These are phyloP conservation scores for Agrilus cyanescens DNA, from an alignment of 2,888 invertebrate species.

Conservation along the genomic window DNA sequence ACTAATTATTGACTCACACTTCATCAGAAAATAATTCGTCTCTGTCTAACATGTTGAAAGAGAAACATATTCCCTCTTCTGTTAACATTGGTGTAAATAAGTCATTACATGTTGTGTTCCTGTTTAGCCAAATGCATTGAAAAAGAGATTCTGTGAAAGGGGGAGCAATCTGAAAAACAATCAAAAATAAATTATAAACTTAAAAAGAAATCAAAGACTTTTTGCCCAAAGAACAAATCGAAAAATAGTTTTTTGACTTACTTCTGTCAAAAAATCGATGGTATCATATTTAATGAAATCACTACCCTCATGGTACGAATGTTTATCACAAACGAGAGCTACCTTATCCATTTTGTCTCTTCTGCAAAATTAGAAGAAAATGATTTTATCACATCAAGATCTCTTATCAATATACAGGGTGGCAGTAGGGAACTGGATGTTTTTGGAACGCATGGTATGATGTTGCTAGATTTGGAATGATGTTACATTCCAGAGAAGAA, in stretches of 20 bases:
- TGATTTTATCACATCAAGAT: no score
- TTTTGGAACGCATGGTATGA: no score
- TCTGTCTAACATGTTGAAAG: conserved; percentile 55
- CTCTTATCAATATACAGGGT: no score
- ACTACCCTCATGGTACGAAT: conserved; percentile 42
- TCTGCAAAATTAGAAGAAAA: conserved; percentile 31
- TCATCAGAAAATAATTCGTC: conserved; percentile 47
- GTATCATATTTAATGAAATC: conserved; percentile 39
- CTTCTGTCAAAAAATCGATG: conserved; percentile 44
- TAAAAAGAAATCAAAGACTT: no score
- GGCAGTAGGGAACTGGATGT: no score
- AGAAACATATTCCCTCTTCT: conserved; percentile 62
- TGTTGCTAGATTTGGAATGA: no score
- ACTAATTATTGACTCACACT: conserved; percentile 34
- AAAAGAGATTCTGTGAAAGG: conserved; percentile 28
- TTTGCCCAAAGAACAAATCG: no score
- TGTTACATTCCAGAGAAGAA: no score
- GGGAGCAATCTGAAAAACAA: conserved; percentile 28
- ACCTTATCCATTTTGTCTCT: conserved; percentile 39
- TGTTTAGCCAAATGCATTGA: conserved; percentile 37
- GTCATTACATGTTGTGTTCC: conserved; percentile 39
- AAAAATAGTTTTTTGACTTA: no score
- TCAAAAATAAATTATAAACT: no score
- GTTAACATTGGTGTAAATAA: conserved; percentile 55
- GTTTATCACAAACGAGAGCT: conserved; percentile 48